phyloP scores from a whole-genome alignment of 2,113 vertebrate species.

The Eretmochelys imbricata region DNA sequence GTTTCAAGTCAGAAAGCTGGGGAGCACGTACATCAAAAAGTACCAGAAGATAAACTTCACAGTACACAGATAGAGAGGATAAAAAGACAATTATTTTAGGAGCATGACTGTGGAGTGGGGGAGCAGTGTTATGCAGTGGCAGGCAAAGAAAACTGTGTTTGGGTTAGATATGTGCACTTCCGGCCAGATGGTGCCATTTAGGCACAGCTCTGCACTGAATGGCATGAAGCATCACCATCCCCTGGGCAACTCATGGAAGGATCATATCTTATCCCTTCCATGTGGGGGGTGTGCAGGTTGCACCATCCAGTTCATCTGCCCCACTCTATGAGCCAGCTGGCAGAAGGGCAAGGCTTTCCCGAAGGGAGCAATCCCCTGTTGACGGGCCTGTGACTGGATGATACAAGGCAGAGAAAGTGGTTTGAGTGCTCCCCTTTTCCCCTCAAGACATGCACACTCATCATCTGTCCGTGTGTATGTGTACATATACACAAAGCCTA shows the following conservation, averaged over 20 bases:
- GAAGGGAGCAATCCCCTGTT: neutral
- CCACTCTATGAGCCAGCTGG: neutral
- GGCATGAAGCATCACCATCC: neutral
- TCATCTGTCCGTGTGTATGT: neutral
- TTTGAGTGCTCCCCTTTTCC: neutral
- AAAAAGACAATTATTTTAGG: neutral
- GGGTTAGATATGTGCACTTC: neutral
- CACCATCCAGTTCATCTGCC: neutral
- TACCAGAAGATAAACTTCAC: neutral
- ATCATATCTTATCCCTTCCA: neutral
- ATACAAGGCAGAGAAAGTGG: neutral
- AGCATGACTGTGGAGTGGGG: neutral
- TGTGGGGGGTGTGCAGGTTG: too few relatives aligned
- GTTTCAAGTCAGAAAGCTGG: neutral
- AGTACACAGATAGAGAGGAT: neutral
- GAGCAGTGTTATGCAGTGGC: neutral
- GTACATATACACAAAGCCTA: neutral
- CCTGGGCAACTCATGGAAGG: neutral
- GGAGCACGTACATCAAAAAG: neutral
- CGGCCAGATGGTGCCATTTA: neutral
- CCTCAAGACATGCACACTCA: rapidly evolving
- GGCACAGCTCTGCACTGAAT: neutral
- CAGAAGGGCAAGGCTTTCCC: neutral
- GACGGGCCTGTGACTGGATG: neutral
- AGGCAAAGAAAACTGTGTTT: neutral